Conservation (phyloP, 2,113 vertebrate genomes). For the Nanorana parkeri region DNA sequence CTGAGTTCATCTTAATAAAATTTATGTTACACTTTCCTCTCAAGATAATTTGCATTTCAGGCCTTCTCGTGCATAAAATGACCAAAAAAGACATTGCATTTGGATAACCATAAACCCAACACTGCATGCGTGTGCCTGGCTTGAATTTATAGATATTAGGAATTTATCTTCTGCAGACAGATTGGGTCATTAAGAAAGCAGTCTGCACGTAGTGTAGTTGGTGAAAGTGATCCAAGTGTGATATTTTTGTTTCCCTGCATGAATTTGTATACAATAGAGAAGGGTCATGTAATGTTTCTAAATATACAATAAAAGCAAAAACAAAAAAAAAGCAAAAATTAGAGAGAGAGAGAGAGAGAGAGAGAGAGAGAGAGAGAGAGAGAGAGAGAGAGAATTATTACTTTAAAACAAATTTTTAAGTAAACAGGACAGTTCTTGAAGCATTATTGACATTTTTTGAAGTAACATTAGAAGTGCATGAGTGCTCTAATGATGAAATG, state of each 20-base stretch:
- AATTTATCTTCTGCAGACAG: conserved; percentile 31
- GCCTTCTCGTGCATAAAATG: conserved; percentile 53
- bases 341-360: no score
- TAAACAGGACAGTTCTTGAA: no score
- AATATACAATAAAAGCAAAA: no score
- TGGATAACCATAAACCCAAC: conserved; percentile 33
- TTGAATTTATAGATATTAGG: conserved; percentile 38
- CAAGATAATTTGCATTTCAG: conserved; percentile 38
- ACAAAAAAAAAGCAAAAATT: no score
- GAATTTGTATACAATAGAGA: conserved; percentile 20
- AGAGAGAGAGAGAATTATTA: no score
- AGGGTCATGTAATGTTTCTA: neutral
- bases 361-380: no score
- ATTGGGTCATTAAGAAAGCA: conserved; percentile 42
- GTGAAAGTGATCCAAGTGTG: conserved; percentile 11
- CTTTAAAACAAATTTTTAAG: no score
- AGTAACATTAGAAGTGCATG: no score
- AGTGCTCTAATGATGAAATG: no score
- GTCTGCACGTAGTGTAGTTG: conserved; percentile 1
- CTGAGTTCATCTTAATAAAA: conserved; percentile 47
- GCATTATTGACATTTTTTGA: no score
- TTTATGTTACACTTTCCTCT: conserved; percentile 19
- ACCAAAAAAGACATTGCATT: conserved; percentile 33
- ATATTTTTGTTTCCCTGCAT: neutral
- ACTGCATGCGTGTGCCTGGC: neutral